phyloP scores from a whole-genome alignment of 2,113 vertebrate genomes.

The Peromyscus leucopus region DNA sequence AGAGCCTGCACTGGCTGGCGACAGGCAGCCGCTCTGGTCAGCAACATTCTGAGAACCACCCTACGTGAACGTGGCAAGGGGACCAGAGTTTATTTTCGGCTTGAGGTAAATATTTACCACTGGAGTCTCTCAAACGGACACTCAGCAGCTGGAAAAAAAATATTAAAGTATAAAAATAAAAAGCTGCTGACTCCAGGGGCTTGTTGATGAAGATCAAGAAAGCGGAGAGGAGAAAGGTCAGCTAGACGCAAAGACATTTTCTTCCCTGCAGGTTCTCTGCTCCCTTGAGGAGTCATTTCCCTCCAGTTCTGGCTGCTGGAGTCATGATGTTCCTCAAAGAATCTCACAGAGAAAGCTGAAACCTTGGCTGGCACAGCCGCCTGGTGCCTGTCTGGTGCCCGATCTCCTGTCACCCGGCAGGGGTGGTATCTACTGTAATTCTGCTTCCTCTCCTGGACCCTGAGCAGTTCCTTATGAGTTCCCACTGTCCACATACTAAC shows the following conservation, averaged over 20 bases:
- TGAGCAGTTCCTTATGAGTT: neutral
- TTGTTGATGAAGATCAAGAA: slow-evolving; percentile 47
- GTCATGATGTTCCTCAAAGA: neutral
- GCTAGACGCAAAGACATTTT: neutral
- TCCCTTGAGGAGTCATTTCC: neutral
- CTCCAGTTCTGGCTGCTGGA: neutral
- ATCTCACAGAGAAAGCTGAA: neutral
- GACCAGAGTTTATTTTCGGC: slow-evolving; percentile 81
- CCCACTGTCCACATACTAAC: neutral
- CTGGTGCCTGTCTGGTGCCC: neutral
- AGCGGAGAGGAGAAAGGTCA: slow-evolving; percentile 2
- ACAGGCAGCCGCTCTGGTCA: slow-evolving; percentile 24
- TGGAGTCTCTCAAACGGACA: slow-evolving; percentile 82
- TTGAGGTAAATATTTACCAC: slow-evolving; percentile 87
- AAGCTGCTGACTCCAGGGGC: slow-evolving; percentile 39
- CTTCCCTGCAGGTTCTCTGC: neutral
- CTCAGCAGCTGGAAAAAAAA: slow-evolving; percentile 65
- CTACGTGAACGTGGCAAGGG: slow-evolving; percentile 70
- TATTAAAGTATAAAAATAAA: slow-evolving; percentile 61
- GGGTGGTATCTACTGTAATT: neutral
- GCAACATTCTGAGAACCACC: slow-evolving; percentile 64
- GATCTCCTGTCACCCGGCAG: neutral
- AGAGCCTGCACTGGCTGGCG: neutral
- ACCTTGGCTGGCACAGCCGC: neutral
- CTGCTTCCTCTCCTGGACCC: neutral